phyloP scores from a whole-genome alignment of 1,140 invertebrate species.

The Tetramorium simillimum region DNA sequence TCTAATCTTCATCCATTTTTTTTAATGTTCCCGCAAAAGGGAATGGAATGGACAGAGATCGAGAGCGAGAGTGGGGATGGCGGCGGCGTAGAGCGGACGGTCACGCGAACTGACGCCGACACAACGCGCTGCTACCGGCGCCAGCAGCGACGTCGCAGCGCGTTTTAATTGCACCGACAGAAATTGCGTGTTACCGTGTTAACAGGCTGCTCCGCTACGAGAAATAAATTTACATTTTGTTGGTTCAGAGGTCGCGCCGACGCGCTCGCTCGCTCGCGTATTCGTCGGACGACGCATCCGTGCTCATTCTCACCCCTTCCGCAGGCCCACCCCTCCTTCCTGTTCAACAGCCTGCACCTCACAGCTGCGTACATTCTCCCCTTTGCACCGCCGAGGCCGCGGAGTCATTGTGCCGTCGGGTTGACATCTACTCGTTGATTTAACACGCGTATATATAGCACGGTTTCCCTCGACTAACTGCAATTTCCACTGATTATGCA shows the following conservation, averaged over 20 bases:
- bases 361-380: background rate
- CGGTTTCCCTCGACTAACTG: slow-evolving; percentile 18
- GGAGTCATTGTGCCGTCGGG: slow-evolving; percentile 10
- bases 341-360: slow-evolving; percentile 26
- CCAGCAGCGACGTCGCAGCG: slow-evolving; percentile 61
- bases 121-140: slow-evolving; percentile 19
- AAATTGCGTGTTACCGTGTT: slow-evolving; percentile 76
- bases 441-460: slow-evolving; percentile 6
- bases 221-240: slow-evolving; percentile 72
- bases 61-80: background rate
- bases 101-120: slow-evolving; percentile 57
- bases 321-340: background rate
- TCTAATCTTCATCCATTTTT: slow-evolving; percentile 26
- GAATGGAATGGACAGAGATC: background rate
- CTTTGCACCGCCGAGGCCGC: background rate
- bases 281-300: slow-evolving; percentile 1
- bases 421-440: slow-evolving; percentile 48
- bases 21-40: slow-evolving; percentile 52
- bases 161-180: slow-evolving; percentile 76
- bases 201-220: slow-evolving; percentile 61
- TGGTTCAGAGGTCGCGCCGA: slow-evolving; percentile 25
- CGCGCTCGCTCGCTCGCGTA: background rate
- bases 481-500: slow-evolving; percentile 22
- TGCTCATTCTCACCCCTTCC: slow-evolving; percentile 24
- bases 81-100: background rate